Conservation (phyloP, 2,797 vertebrate genomes). For the Monodelphis domestica region DNA sequence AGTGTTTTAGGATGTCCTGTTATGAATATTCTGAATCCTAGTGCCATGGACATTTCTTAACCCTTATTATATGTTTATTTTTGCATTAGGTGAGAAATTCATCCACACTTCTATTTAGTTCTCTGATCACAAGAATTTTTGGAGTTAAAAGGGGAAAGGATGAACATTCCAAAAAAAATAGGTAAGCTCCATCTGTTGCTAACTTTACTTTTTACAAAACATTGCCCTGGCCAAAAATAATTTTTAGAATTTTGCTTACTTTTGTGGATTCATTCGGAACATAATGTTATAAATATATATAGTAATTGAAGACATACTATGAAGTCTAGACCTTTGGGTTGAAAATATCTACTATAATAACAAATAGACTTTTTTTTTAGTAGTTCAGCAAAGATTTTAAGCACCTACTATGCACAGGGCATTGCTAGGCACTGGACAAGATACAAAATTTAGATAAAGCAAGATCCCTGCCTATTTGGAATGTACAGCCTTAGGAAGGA, state of each 20-base stretch:
- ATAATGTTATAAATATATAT: conserved; percentile 67
- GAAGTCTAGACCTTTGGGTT: conserved; percentile 65
- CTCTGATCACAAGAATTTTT: conserved; percentile 97
- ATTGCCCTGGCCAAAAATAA: conserved; percentile 67
- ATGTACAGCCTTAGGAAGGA: neutral
- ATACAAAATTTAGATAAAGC: conserved; percentile 2
- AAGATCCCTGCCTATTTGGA: neutral
- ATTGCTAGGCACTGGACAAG: neutral
- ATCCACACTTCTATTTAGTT: conserved; percentile 97
- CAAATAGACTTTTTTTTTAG: conserved; percentile 27
- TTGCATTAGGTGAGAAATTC: conserved; percentile 94
- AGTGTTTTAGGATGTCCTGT: conserved; percentile 41
- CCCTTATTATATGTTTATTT: conserved; percentile 61
- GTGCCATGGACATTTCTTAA: conserved; percentile 56
- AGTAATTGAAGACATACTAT: conserved; percentile 58
- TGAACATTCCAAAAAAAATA: conserved; percentile 96
- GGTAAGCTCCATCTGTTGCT: conserved; percentile 84
- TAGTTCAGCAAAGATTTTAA: neutral
- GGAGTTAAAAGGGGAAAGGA: conserved; percentile 97
- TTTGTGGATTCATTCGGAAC: conserved; percentile 72
- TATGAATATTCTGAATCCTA: conserved; percentile 50
- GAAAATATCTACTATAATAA: conserved; percentile 67
- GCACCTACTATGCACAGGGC: neutral
- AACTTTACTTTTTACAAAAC: conserved; percentile 66
- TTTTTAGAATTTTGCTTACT: conserved; percentile 67